Percentiles rank a stretch among this genome's conserved stretches.
phyloP scores from a whole-genome alignment of 37 sponge, comb jelly and placozoan species.

The Amphimedon queenslandica region DNA sequence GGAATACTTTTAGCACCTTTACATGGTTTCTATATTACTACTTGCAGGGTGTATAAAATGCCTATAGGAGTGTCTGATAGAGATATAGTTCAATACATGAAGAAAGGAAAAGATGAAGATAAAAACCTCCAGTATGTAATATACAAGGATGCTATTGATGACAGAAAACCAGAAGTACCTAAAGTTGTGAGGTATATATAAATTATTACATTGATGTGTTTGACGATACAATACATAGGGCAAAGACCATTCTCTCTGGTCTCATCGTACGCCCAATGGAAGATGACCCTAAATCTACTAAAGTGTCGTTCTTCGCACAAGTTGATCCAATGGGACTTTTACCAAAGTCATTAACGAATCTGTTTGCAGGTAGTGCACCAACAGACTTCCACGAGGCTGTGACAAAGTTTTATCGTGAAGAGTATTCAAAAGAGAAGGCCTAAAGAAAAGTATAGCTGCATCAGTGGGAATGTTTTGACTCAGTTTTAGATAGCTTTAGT shows the following conservation, averaged over 20 bases:
- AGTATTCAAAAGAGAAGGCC: no score
- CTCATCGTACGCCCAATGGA: slow-evolving; percentile 51
- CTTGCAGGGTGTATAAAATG: slow-evolving; percentile 31
- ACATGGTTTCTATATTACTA: neutral
- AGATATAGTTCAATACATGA: slow-evolving; percentile 42
- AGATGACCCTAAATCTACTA: slow-evolving; percentile 48
- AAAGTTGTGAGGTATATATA: neutral
- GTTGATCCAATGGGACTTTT: slow-evolving; percentile 68
- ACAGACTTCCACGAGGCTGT: slow-evolving; percentile 31
- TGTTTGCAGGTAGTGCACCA: slow-evolving; percentile 39
- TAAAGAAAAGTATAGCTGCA: no score
- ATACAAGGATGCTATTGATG: neutral
- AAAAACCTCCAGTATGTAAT: slow-evolving; percentile 11
- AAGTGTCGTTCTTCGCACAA: slow-evolving; percentile 45
- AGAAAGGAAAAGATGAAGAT: slow-evolving; percentile 22
- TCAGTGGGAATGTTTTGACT: no score
- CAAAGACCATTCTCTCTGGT: slow-evolving; percentile 59
- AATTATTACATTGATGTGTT: neutral
- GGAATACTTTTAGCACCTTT: neutral
- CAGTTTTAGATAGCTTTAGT: no score
- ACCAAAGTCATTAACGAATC: slow-evolving; percentile 55
- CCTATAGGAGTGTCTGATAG: slow-evolving; percentile 31
- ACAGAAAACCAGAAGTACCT: neutral
- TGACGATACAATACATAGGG: slow-evolving; percentile 19
- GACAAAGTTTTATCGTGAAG: no score